Conservation (phyloP, 2,797 vertebrate genomes). For the Luscinia megarhynchos region DNA sequence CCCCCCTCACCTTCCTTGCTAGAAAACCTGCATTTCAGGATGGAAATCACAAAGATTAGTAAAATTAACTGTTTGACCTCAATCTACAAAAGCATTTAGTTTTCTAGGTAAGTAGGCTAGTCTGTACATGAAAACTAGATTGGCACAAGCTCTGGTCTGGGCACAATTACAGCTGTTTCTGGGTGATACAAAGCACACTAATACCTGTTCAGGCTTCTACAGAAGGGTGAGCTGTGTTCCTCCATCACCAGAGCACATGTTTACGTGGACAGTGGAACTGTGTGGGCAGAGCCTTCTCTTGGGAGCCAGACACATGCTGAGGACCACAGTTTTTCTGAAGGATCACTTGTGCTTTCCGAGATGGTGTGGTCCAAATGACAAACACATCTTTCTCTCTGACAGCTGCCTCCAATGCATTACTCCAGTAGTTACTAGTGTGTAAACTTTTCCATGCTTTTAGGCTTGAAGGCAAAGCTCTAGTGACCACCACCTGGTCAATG, state of each 20-base stretch:
- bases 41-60: neutral
- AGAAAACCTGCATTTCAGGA: neutral
- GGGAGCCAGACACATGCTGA: neutral
- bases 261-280: neutral
- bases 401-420: neutral
- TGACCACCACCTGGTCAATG: rapidly evolving
- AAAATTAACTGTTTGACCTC: neutral
- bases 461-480: neutral
- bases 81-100: neutral
- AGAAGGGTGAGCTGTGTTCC: neutral
- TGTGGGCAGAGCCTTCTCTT: neutral
- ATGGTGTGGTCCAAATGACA: neutral
- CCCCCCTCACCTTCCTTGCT: neutral
- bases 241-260: neutral
- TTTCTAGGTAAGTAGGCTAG: neutral
- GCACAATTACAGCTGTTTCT: neutral
- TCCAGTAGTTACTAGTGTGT: neutral
- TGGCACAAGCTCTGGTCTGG: neutral
- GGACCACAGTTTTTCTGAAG: rapidly evolving
- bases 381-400: neutral
- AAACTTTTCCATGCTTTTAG: neutral
- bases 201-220: rapidly evolving
- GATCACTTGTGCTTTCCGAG: neutral
- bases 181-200: rapidly evolving
- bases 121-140: neutral